phyloP scores from a whole-genome alignment of 2,797 vertebrate genomes.

The Diplodus sargus region DNA sequence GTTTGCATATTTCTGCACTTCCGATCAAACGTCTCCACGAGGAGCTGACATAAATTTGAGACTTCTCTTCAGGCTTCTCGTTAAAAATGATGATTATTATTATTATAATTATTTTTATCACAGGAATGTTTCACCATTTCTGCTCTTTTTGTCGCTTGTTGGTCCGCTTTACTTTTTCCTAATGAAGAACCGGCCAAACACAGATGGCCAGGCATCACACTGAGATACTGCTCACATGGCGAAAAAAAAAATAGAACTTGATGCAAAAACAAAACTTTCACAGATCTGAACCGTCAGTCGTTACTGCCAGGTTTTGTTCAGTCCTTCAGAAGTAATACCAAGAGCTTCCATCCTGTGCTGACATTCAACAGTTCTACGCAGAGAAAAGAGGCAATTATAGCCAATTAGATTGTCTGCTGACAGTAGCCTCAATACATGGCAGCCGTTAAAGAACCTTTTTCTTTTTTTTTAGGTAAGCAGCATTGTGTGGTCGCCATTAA shows the following conservation, averaged over 20 bases:
- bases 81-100: neutral
- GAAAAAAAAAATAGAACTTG: slow-evolving; percentile 7
- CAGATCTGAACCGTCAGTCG: slow-evolving; percentile 13
- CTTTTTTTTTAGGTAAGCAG: neutral
- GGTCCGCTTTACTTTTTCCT: slow-evolving; percentile 1
- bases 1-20: slow-evolving; percentile 25
- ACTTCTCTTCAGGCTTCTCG: neutral
- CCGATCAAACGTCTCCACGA: slow-evolving; percentile 14
- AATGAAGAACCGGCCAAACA: neutral
- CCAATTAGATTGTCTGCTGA: neutral
- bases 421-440: neutral
- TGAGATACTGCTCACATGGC: slow-evolving; percentile 29
- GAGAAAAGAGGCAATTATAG: neutral
- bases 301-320: slow-evolving; percentile 14
- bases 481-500: neutral
- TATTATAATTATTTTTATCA: neutral
- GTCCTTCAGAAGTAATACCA: slow-evolving; percentile 7
- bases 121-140: neutral
- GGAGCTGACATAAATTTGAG: slow-evolving; percentile 4
- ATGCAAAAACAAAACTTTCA: slow-evolving; percentile 19
- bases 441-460: no score
- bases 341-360: slow-evolving; percentile 1
- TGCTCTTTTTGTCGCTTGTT: neutral
- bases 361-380: neutral
- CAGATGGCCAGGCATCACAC: slow-evolving; percentile 28